Conservation (phyloP, 2,888 invertebrate genomes). For the Drosophila prolongata region DNA sequence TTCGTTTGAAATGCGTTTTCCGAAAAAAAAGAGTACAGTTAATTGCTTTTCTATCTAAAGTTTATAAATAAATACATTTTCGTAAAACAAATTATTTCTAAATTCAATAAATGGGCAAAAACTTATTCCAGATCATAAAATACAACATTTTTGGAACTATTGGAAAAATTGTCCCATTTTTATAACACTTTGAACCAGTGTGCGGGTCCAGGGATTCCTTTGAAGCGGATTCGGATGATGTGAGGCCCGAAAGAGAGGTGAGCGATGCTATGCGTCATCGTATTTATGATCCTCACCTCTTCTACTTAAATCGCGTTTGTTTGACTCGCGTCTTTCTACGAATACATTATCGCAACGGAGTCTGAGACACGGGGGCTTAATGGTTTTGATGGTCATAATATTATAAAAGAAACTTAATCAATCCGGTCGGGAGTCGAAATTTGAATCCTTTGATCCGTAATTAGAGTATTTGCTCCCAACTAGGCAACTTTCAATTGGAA, state of each 20-base stretch:
- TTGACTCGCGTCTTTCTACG: slow-evolving; percentile 24
- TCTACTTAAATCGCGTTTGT: neutral
- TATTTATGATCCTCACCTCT: slow-evolving; percentile 19
- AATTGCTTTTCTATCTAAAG: no score
- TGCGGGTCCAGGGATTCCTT: slow-evolving; percentile 30
- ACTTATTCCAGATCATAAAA: no score
- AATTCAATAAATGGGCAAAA: no score
- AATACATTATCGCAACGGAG: slow-evolving; percentile 14
- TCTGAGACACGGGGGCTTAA: slow-evolving; percentile 13
- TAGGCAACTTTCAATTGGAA: neutral
- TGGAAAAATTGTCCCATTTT: neutral
- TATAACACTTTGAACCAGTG: slow-evolving; percentile 7
- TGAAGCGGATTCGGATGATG: slow-evolving; percentile 22
- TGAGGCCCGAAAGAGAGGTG: slow-evolving; percentile 22
- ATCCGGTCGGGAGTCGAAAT: slow-evolving; percentile 85
- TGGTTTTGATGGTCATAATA: slow-evolving; percentile 6
- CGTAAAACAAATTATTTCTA: no score
- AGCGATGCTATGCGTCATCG: slow-evolving; percentile 28
- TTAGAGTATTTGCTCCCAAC: slow-evolving; percentile 72
- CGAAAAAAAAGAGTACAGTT: no score
- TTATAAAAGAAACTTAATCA: neutral
- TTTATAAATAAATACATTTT: no score
- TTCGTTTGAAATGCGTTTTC: neutral
- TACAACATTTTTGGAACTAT: neutral
- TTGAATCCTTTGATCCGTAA: slow-evolving; percentile 85